Evolutionary conservation across 2,113 vertebrate genomes (phyloP).

Genomic region (Oreochromis tanganicae): DNA sequence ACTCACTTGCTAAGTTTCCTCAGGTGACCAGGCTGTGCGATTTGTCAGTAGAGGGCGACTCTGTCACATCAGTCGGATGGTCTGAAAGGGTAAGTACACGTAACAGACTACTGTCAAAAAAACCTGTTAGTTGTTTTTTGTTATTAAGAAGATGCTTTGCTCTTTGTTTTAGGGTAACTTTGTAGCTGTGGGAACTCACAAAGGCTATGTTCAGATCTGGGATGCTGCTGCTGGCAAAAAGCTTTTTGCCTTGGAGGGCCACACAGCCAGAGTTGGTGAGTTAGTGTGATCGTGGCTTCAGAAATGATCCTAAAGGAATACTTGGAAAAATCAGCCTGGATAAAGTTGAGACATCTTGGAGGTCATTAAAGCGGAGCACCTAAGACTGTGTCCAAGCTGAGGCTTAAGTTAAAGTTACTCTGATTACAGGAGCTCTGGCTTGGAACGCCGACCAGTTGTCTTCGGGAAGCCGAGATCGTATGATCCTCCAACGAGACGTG

Average conservation of each 20-base stretch:
- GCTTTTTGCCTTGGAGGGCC: conserved; percentile 88
- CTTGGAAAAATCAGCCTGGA: neutral
- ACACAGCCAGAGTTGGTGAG: conserved; percentile 91
- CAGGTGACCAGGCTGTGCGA: conserved; percentile 96
- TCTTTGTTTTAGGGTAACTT: conserved; percentile 82
- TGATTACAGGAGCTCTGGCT: conserved; percentile 83
- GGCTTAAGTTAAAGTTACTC: neutral
- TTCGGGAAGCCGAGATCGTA: conserved; percentile 89
- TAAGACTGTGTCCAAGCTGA: neutral
- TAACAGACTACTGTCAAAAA: neutral
- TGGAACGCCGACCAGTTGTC: conserved; percentile 98
- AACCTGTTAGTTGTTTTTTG: neutral
- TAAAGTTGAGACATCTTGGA: neutral
- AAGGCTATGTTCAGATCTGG: conserved; percentile 98
- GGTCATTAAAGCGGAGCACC: neutral
- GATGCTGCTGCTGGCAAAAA: conserved; percentile 96
- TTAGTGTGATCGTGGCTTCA: neutral
- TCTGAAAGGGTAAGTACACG: conserved; percentile 86
- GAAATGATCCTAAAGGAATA: neutral
- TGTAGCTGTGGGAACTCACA: conserved; percentile 95
- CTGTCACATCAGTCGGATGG: conserved; percentile 96
- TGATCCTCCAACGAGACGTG: conserved; percentile 94
- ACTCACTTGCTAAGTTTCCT: neutral
- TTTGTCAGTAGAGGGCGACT: conserved; percentile 96
- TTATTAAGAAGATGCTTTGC: neutral